Evolutionary conservation across 1,140 invertebrate species (phyloP), one percentile per base, ranked within the genome.

Genomic region (Drosophila gunungcola): DNA sequence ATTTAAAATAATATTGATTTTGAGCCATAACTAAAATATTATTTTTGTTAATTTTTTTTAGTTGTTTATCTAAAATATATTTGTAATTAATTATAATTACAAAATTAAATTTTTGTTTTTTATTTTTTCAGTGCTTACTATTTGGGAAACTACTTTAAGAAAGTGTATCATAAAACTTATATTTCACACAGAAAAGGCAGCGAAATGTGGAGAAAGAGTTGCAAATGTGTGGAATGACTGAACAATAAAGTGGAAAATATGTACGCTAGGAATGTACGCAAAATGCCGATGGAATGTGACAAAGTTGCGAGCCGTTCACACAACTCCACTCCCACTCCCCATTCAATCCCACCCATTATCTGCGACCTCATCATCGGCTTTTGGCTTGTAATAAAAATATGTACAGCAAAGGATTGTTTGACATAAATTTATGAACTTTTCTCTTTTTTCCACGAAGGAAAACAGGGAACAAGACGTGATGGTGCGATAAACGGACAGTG

Each of bases 401-500:
- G 74, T 51, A 65, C 21, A 61, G 65, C 62, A 73, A 74, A 72
- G 62, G 65, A 79, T 83, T 83, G 78, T 88, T 83, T 79, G 83
- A 79, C 79, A 83, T 77, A 51, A 83, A 86, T 86, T 83, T 86
- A 82, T 83, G 64, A 60, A 72, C 54, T 61, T 48, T 45, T 55
- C 39, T 13, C 62, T 49, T 21, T 13, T 11, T 55, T 51, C 25
- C 39, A 61, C 25, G n/a, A 51, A 52, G 58, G 39, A 42, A 52
- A 36, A 65, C 58, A 36, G 53, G 53, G 39, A 72, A 53, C 55
- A 69, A 52, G 49, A 77, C 63, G 67, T 86, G 83, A 83, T 79
- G 63, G 83, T 74, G 83, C 83, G 83, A 86, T 86, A 86, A 88
- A 83, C 70, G 83, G 79, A 77, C 70, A 58, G 51, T 82, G 82